Base-by-base conservation (phyloP, 2,888 invertebrate genomes). In the Crossocerus cetratus region DNA sequence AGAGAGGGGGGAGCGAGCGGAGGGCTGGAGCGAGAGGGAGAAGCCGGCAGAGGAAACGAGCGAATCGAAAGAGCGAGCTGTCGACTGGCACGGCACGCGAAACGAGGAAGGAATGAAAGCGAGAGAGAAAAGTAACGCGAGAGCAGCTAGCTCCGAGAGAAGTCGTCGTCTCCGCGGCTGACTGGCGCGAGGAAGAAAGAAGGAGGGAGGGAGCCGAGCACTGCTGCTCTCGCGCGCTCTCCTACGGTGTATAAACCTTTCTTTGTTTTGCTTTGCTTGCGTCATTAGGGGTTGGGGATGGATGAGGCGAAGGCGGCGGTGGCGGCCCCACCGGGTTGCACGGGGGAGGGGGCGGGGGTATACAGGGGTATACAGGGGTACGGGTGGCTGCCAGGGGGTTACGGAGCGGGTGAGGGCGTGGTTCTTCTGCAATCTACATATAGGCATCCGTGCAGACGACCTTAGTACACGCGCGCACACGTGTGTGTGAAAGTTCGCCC, bases 251-350 rank as follows among this genome's bases (percentile, higher is more conserved):
- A 89, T 88, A 90, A 90, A 89, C 90, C 88, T 91, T 91, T 91
- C 91, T 91, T 91, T 91, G 91, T 91, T 91, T 91, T 91, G 90
- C 90, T 90, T 89, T 90, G 91, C 91, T 91, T 91, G 91, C 91
- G 91, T 91, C 91, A 91, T 91, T 91, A 91, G 91, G 91, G 88
- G 87, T 85, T 86, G 87, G 88, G 86, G 86, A 81, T 82, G 78
- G 74, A 82, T 83, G 80, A 76, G 78, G 80, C 78, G 75, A 76
- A 72, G 80, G 77, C 76, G 75, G 76, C 63, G 77, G 75, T 49
- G 49, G 49, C 49, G 49, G 49, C 49, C n/a, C n/a, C 16, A 16
- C 3, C 49, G 49, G 49, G 32, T 32, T 32, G 32, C 32, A 32
- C 32, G 32, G 32, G 32, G 32, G n/a, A n/a, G n/a, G 74, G 80